phyloP scores from a whole-genome alignment of 1,140 invertebrate species.

The Apis florea region DNA sequence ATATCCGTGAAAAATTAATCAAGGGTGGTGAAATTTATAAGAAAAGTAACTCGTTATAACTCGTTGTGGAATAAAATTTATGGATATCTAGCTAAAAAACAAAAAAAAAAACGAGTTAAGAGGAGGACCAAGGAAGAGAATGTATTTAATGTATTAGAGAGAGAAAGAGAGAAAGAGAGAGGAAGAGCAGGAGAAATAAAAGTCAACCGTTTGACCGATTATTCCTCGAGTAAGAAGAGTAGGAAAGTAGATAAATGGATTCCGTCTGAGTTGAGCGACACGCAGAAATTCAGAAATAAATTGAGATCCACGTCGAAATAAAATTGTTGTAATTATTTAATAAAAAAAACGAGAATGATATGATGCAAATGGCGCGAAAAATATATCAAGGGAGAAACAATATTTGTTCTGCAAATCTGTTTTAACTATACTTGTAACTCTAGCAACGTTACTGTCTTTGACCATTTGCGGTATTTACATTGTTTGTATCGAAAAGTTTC shows the following conservation, averaged over 20 bases:
- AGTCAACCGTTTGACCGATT: background rate
- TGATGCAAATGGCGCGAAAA: too few species aligned
- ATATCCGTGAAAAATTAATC: too few species aligned
- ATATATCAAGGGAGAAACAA: too few species aligned
- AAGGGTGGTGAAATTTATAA: background rate
- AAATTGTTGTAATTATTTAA: too few species aligned
- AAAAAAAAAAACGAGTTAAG: background rate
- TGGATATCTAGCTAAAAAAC: too few species aligned
- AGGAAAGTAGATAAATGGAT: background rate
- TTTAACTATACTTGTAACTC: constrained; percentile 2
- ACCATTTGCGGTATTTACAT: constrained; percentile 36
- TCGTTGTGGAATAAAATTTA: background rate
- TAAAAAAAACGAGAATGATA: too few species aligned
- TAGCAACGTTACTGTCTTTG: constrained; percentile 11
- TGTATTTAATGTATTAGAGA: background rate
- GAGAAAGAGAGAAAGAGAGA: background rate
- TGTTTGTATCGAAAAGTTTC: constrained; percentile 28
- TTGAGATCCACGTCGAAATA: too few species aligned
- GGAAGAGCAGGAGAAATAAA: background rate
- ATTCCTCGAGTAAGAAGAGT: background rate
- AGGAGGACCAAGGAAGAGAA: background rate
- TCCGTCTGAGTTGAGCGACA: background rate
- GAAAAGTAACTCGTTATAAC: background rate
- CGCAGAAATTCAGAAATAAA: background rate
- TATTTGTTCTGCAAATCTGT: background rate